These are phyloP conservation scores for Lerista edwardsae DNA, from an alignment of 2,797 vertebrate species.

Conservation along the genomic window DNA sequence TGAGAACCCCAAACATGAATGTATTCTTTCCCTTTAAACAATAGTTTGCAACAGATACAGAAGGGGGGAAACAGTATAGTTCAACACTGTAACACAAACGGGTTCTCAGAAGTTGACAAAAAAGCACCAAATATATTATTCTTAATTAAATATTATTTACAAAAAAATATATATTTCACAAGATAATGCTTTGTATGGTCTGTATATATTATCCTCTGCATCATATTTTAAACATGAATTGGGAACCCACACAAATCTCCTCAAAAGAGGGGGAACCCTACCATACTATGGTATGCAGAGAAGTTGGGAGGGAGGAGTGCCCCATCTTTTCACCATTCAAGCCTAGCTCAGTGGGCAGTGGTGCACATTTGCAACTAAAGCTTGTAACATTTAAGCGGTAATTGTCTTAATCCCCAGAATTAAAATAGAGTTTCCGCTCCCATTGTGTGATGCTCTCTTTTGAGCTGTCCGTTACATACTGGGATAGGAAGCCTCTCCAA, in stretches of 20 bases:
- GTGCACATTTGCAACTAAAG: rapidly evolving
- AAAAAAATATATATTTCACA: constrained; percentile 74
- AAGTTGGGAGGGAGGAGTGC: constrained; percentile 27
- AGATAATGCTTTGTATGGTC: constrained; percentile 50
- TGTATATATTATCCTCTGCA: constrained; percentile 71
- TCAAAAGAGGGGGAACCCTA: neutral
- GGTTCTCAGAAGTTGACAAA: constrained; percentile 75
- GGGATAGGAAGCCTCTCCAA: neutral
- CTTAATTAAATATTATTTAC: constrained; percentile 82
- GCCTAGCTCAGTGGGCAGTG: neutral
- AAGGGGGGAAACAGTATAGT: constrained; percentile 54
- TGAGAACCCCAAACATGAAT: constrained; percentile 30
- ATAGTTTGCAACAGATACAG: constrained; percentile 66
- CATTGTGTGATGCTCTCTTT: rapidly evolving
- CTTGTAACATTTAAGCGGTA: neutral
- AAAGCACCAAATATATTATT: constrained; percentile 82
- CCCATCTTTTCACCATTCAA: neutral
- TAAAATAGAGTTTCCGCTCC: neutral
- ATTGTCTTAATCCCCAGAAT: rapidly evolving
- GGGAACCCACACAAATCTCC: constrained; percentile 45
- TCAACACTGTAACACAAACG: constrained; percentile 61
- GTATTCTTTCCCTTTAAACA: constrained; percentile 74
- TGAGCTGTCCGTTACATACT: neutral
- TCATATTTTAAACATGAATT: constrained; percentile 64
- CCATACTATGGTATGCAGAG: neutral